phyloP scores from a whole-genome alignment of 2,888 invertebrate genomes.

The Melangyna quadrimaculata region DNA sequence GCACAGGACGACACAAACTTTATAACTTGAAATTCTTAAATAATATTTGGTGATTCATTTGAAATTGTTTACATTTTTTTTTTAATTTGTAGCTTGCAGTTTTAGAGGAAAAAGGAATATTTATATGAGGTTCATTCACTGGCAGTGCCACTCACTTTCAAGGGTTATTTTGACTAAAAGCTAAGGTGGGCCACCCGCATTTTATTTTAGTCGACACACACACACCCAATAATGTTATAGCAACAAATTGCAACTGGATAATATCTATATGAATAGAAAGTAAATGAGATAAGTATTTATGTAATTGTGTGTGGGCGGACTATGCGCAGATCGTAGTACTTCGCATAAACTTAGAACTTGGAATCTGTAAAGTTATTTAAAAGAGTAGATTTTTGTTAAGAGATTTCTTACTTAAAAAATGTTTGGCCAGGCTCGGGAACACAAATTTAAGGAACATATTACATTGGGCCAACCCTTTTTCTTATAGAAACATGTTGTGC shows the following conservation, averaged over 20 bases:
- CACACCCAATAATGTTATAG: not conserved
- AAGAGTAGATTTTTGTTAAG: not conserved
- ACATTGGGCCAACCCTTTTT: not conserved
- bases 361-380: not conserved
- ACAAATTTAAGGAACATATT: not conserved
- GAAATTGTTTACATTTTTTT: not conserved
- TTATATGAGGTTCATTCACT: not conserved
- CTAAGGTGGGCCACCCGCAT: not conserved
- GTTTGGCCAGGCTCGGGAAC: not conserved
- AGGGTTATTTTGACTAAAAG: constrained; percentile 19
- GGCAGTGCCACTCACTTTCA: constrained; percentile 15
- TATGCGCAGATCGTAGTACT: not conserved
- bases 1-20: not conserved
- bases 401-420: not conserved
- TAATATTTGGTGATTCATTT: not conserved
- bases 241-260: constrained; percentile 10
- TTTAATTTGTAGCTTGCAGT: not conserved
- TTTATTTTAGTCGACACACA: not conserved
- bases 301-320: constrained; percentile 1
- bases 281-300: not conserved
- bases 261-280: not conserved
- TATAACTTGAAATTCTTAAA: not conserved
- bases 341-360: not conserved
- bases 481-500: no score
- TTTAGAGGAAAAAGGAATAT: not conserved